Base-by-base conservation (phyloP, 2,888 invertebrate genomes). In the Plutella xylostella region DNA sequence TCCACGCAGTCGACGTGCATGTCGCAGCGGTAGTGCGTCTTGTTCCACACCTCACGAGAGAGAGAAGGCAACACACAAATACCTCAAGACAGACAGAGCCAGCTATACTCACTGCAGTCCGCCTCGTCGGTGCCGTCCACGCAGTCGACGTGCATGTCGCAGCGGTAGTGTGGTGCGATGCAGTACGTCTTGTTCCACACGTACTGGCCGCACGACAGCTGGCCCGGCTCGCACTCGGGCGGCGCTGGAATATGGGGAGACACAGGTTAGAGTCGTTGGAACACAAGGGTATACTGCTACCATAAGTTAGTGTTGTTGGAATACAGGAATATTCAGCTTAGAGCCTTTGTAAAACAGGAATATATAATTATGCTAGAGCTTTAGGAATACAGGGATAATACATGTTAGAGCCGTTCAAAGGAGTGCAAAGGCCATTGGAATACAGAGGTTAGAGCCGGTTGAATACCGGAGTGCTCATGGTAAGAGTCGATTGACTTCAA, bases 101-200 rank as follows among this genome's bases (percentile, higher is more conserved):
- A 9, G 34, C n/a, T 37, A 43, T 67, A 94, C 96, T 94, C 84
- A 97, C 97, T 92, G 87, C 97, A 98, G 71, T 93, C 92, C 11
- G 92, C 92, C 82, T 98, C 97, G 76, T 98, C 98, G 30, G 94
- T 93, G 54, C 95, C 96, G 72, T 97, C 96, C 50, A 94, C 92
- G 73, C 98, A 98, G 85, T 97, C 96, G 28, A 94, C 93, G 54
- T 91, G 92, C 90, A 92, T 95, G 86, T 97, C 97, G 85, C 97
- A 97, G 74, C 93, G 90, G 79, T 94, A 91, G 85, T 97, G 93
- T 51, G 92, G 92, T 48, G 96, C 96, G 68, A 97, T 92, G 78
- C 97, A 97, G 78, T 94, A 97, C 22, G 97, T 96, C 83, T 93
- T 94, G 85, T 97, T 97, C 89, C 94, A 97, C 60, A 92, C 91